Evolutionary conservation across 2,797 vertebrate genomes (phyloP).

Genomic region (Merluccius polli): DNA sequence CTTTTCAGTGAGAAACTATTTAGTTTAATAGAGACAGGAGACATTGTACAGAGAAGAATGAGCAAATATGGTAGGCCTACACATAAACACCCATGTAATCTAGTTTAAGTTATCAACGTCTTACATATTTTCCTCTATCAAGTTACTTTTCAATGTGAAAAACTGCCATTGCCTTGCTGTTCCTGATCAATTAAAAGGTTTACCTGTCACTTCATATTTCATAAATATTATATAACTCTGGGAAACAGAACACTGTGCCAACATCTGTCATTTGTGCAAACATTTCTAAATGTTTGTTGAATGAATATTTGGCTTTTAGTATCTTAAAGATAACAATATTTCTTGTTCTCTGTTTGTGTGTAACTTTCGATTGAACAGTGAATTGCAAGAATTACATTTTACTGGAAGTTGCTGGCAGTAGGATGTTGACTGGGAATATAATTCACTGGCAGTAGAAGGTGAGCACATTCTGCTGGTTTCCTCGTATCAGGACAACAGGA

Average conservation of each 20-base stretch:
- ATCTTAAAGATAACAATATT: too few species aligned
- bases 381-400: background rate
- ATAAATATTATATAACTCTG: background rate
- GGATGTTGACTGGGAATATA: too few species aligned
- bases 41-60: background rate
- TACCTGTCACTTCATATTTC: background rate
- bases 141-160: conserved; percentile 6
- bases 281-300: too few species aligned
- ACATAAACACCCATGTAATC: background rate
- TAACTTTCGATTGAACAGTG: too few species aligned
- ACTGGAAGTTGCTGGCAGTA: background rate
- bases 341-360: too few species aligned
- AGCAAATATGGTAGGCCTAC: background rate
- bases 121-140: background rate
- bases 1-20: background rate
- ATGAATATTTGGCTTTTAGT: too few species aligned
- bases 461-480: conserved; percentile 74
- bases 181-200: background rate
- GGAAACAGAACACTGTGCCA: background rate
- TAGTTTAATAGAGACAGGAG: background rate
- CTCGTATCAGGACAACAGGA: conserved; percentile 65
- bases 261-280: too few species aligned
- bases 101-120: background rate
- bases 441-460: conserved; percentile 72
- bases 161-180: background rate